Evolutionary conservation across 2,797 vertebrate genomes (phyloP).

Genomic region (Pseudotriccus pelzelni): DNA sequence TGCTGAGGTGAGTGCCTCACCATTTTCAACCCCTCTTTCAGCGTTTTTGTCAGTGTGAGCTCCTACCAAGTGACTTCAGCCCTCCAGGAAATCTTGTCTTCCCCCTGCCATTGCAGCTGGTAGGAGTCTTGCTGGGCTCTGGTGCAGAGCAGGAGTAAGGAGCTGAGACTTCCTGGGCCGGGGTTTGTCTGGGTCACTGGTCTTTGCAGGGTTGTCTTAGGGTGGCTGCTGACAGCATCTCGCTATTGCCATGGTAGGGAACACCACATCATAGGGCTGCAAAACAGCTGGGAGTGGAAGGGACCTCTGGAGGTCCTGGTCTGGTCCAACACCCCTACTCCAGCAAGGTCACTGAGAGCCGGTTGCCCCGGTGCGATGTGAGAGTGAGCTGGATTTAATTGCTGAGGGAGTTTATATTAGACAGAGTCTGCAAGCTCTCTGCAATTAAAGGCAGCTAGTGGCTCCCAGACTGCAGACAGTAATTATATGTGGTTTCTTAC

Average conservation of each 20-base stretch:
- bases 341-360: background rate
- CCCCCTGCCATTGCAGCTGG: background rate
- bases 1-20: background rate
- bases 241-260: background rate
- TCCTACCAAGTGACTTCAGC: background rate
- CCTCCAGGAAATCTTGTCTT: background rate
- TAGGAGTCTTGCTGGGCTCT: background rate
- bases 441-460: background rate
- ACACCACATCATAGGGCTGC: background rate
- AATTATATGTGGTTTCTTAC: background rate
- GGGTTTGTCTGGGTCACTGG: background rate
- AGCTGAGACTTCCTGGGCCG: background rate
- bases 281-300: background rate
- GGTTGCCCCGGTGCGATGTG: background rate
- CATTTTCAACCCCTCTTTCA: background rate
- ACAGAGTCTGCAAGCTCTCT: background rate
- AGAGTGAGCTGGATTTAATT: background rate
- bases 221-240: background rate
- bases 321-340: background rate
- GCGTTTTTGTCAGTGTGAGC: background rate
- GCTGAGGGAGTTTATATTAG: background rate
- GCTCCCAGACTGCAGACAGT: background rate
- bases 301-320: background rate
- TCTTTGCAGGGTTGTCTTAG: rapidly evolving
- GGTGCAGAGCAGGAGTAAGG: background rate